Evolutionary conservation across 2,797 vertebrate genomes (phyloP), one percentile per base, ranked within the genome.

Genomic region (Lycodopsis pacificus): DNA sequence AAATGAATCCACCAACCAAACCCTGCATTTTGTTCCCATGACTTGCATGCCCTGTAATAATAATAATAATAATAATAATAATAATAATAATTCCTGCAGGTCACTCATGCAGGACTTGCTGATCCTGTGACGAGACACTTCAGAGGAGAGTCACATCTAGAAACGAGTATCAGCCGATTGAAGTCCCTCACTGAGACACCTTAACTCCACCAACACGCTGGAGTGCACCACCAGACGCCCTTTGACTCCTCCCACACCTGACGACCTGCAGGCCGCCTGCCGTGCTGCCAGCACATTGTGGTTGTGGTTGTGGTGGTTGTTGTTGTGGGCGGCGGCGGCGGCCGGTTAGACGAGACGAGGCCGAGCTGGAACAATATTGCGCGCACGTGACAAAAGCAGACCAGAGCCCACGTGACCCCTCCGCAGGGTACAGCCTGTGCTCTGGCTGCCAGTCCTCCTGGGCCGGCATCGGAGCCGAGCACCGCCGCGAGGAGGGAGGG

Each of bases 321-420:
- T 14, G 22, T 53, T 25, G 22, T 54, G 1, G 51, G 46, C 14
- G 51, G 46, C 14, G 73, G 65, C 22, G 63, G 64, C 0, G 40
- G 73, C 75, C 11, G 81, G 82, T 71, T 73, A 68, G 56, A 70
- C 20, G 13, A 85, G 73, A 54, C 44, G 46, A 57, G 67, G 56
- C 5, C 38, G 67, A 66, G 80, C 76, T 71, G 76, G 79, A 88
- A 83, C 81, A 91, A 76, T 19, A 65, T 59, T 36, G 73, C 8
- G 38, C 0, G 22, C 91, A 93, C 82, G 87, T 93, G 93, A 93
- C 85, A 30, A 25, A 40, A 84, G 88, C 90, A 92, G 88, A 38
- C 70, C 81, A 64, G 62, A 76, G 82, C 88, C 91, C 93, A 94
- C 90, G 94, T 94, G 93, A 94, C 77, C 77, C 46, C 4, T 77